Percentiles rank a stretch among this genome's conserved stretches.
Conservation (phyloP, 2,113 vertebrate species). For the Ahaetulla prasina region DNA sequence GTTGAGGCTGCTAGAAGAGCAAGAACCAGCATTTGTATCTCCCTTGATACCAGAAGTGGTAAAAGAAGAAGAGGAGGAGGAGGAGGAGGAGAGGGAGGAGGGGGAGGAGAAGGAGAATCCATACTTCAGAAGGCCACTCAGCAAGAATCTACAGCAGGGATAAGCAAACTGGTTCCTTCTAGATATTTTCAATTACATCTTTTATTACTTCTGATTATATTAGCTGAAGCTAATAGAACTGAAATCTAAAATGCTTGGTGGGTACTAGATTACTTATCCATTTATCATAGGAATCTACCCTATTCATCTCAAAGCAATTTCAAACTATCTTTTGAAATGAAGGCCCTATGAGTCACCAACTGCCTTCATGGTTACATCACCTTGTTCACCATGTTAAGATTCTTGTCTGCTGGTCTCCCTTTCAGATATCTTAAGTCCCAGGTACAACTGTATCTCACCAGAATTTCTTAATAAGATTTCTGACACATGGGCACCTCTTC, state of each 20-base stretch:
- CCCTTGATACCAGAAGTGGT: neutral
- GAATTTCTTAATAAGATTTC: neutral
- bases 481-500: neutral
- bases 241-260: neutral
- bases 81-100: neutral
- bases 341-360: neutral
- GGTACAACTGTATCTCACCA: neutral
- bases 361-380: neutral
- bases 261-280: neutral
- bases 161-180: neutral
- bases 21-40: neutral
- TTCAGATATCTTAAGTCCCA: neutral
- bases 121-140: neutral
- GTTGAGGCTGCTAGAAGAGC: neutral
- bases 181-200: neutral
- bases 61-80: no score
- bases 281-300: neutral
- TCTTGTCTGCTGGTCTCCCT: neutral
- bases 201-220: neutral
- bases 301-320: neutral
- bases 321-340: neutral
- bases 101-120: neutral
- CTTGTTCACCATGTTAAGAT: neutral
- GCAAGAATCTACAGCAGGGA: neutral
- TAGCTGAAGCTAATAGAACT: neutral